These are phyloP conservation scores for Acanthiza pusilla DNA, from an alignment of 2,797 vertebrate species.

Conservation along the genomic window DNA sequence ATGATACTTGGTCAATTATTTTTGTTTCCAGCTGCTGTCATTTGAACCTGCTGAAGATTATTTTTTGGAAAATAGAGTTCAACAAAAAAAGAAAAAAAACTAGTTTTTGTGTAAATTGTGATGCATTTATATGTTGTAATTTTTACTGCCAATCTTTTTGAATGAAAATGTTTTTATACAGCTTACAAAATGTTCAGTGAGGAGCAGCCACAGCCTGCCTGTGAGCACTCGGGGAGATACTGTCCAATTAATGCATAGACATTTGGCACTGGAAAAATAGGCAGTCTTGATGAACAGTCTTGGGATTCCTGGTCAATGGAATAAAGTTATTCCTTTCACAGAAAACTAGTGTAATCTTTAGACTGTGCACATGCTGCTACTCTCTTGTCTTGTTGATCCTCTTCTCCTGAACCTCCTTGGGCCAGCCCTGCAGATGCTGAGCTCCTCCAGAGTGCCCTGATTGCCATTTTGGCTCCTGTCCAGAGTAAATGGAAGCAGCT, in stretches of 20 bases:
- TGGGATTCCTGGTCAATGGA: slow-evolving; percentile 67
- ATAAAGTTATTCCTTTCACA: slow-evolving; percentile 72
- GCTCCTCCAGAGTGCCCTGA: background rate
- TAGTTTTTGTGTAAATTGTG: slow-evolving; percentile 70
- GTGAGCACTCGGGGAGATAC: background rate
- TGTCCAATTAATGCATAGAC: background rate
- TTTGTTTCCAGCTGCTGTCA: slow-evolving; percentile 67
- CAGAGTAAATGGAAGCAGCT: background rate
- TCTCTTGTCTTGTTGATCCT: background rate
- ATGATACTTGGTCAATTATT: slow-evolving; percentile 47
- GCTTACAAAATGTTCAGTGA: slow-evolving; percentile 67
- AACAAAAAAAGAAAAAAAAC: slow-evolving; percentile 39
- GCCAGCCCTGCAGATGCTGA: background rate
- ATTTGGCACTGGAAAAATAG: slow-evolving; percentile 57
- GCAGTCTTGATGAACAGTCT: slow-evolving; percentile 57
- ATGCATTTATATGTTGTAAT: slow-evolving; percentile 75
- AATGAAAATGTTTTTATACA: slow-evolving; percentile 78
- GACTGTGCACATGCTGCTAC: background rate
- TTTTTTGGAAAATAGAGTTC: slow-evolving; percentile 65
- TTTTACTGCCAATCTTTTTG: slow-evolving; percentile 79
- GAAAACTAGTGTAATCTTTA: slow-evolving; percentile 52
- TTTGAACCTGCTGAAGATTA: slow-evolving; percentile 72
- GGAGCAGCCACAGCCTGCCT: slow-evolving; percentile 58
- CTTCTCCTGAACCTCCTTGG: background rate
- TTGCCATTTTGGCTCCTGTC: background rate